Conservation (phyloP, 2,113 vertebrate species). For the Anarrhichthys ocellatus region DNA sequence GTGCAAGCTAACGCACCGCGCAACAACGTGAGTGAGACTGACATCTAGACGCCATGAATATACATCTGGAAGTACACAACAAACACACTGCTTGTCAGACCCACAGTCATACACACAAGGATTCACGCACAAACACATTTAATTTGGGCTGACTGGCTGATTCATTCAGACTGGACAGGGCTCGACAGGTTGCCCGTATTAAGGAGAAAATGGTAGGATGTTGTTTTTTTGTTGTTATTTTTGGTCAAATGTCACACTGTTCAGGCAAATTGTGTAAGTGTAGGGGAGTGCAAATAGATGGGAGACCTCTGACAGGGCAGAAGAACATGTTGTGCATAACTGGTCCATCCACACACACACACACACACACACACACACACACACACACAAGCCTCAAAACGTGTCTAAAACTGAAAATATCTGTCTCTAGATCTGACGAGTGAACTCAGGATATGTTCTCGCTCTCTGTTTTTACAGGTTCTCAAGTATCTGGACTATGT, state of each 20-base stretch:
- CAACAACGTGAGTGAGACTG: constrained; percentile 89
- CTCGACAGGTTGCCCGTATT: neutral
- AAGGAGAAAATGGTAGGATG: neutral
- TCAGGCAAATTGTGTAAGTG: constrained; percentile 31
- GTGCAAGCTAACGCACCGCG: constrained; percentile 89
- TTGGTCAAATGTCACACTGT: constrained; percentile 1
- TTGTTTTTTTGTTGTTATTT: neutral
- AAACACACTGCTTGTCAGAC: constrained; percentile 21
- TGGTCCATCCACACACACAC: neutral
- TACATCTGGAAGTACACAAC: constrained; percentile 32
- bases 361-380: neutral
- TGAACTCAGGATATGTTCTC: constrained; percentile 25
- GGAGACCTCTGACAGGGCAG: constrained; percentile 34
- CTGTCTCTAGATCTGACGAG: constrained; percentile 18
- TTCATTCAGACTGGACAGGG: constrained; percentile 28
- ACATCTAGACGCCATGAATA: constrained; percentile 28
- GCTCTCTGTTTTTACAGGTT: constrained; percentile 79
- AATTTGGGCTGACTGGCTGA: constrained; percentile 25
- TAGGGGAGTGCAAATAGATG: constrained; percentile 24
- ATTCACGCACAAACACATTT: neutral
- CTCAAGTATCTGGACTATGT: constrained; percentile 99
- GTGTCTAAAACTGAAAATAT: constrained; percentile 9
- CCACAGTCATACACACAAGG: constrained; percentile 1
- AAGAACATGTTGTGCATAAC: constrained; percentile 34
- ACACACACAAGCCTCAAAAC: neutral